Evolutionary conservation across 1,140 invertebrate genomes (phyloP), one percentile per base, ranked within the genome.

Genomic region (Vollenhovia emeryi): DNA sequence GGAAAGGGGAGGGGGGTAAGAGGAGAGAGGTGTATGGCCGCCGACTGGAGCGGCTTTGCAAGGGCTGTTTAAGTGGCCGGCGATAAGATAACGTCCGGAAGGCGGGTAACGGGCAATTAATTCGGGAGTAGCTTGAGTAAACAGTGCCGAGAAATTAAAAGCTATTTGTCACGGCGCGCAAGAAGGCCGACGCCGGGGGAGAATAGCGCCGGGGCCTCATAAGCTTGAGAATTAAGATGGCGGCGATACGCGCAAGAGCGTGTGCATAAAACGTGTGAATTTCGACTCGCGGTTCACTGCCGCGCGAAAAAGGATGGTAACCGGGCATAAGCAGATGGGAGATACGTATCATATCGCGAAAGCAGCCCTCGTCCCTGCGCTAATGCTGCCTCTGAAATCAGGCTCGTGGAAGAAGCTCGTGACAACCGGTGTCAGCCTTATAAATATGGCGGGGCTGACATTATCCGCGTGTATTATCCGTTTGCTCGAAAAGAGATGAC

Each of bases 131-230:
- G 90, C 93, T 92, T 91, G 92, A 88, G 93, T 94, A 95, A 95
- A 95, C 94, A 95, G 91, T 91, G 90, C 89, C 93, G 92, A 95
- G 94, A 95, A 95, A 95, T 95, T 95, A 95, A 95, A 95, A 95
- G 94, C 94, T 93, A 95, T 95, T 95, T 95, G 94, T 95, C 94
- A 95, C 93, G 92, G 89, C 50, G 66, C 59, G 50, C 62, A 85
- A 84, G 87, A 91, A 55, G 64, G 64, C 66, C 52, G 71, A 48
- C 36, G 71, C 78, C 57, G 55, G 76, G 86, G 68, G 85, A 83
- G 85, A 66, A 62, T 64, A 66, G 60, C 18, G 50, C 57, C 33
- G 33, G 66, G 36, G 24, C 45, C 27, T 33, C 33, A 62, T 69
- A 84, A 74, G 59, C 45, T 40, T 18, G 33, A 60, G 92, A 94